Conservation (phyloP, 2,113 vertebrate species). For the Prinia subflava region DNA sequence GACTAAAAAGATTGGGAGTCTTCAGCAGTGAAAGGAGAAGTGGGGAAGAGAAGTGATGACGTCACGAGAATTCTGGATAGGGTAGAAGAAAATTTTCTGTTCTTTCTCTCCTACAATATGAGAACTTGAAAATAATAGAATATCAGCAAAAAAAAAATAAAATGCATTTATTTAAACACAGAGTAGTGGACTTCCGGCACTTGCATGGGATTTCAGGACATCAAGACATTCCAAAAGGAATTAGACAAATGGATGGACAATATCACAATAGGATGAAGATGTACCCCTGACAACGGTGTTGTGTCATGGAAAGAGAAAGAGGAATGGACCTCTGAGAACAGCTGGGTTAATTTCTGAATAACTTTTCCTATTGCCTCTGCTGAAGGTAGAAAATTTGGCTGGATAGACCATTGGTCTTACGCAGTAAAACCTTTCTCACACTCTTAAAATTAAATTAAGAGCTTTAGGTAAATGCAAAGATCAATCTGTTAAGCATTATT, state of each 20-base stretch:
- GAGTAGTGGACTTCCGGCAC: background rate
- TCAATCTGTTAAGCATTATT: background rate
- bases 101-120: background rate
- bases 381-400: background rate
- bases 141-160: background rate
- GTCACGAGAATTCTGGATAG: background rate
- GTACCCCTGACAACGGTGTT: background rate
- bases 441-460: background rate
- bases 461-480: background rate
- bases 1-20: background rate
- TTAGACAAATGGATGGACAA: background rate
- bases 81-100: background rate
- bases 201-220: background rate
- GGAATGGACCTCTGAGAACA: background rate
- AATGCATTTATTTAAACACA: background rate
- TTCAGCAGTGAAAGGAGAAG: background rate
- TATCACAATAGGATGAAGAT: background rate
- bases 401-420: background rate
- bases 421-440: background rate
- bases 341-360: background rate
- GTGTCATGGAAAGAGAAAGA: background rate
- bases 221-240: background rate
- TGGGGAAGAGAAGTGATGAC: rapidly evolving
- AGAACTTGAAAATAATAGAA: background rate
- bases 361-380: background rate